Base-by-base conservation (phyloP, 2,797 vertebrate genomes). In the Tragopan temminckii region DNA sequence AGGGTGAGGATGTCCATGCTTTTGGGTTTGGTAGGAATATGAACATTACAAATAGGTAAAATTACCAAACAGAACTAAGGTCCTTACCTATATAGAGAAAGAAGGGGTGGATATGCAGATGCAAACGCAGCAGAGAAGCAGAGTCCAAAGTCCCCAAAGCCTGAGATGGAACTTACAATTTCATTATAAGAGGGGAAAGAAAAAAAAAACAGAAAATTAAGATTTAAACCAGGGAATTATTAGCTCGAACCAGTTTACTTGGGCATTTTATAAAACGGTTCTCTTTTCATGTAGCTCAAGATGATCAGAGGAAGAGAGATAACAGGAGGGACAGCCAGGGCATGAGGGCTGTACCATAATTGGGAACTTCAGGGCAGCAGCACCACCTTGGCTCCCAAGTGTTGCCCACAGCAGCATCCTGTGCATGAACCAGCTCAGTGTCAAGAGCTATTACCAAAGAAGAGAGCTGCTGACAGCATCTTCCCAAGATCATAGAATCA, bases 41-140 rank as follows among this genome's bases (percentile, higher is more conserved):
- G 8, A 57, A 42, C 15, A 33, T 86, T 62, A 59, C 20, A 74
- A 12, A 25, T n/a, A 8, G 42, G 24, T 35, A 57, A 57, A 33
- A 45, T 42, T 61, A 52, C 11, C 38, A 67, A 57, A 45, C 13
- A 52, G 62, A 72, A 69, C 29, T 33, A 74, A 90, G 14, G 64
- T 46, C 42, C 43, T 45, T 79, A 52, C 7, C 31, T 16, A 45
- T 45, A 61, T 3, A 71, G 29, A 72, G 17, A 58, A 90, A 83
- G 58, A 76, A 33, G 3, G 5, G 20, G n/a, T 1, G 0, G 43
- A 77, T 40, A 19, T 5, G 4, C 53, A 12, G 18, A 77, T 20
- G 16, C 25, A 86, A 88, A 92, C 75, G n/a, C 45, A 78, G 24
- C 38, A 85, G 24, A 68, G 13, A 14, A 85, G 9, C 31, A 38